Conservation (phyloP, 92 coral and sea anemone species). For the Bergia sp. region DNA sequence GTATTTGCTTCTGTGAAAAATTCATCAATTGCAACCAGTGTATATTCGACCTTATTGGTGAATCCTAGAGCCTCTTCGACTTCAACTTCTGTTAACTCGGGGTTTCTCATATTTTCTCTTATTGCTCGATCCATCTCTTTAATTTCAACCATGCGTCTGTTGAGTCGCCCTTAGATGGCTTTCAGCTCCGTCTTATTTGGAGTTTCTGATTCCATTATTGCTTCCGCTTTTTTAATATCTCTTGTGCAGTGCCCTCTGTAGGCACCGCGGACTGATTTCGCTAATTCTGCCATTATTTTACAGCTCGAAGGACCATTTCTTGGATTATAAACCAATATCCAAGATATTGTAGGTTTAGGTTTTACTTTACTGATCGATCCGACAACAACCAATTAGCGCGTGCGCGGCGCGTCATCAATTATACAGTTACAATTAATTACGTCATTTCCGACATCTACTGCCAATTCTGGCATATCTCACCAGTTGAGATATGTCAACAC, state of each 20-base stretch:
- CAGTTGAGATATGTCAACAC: too few species aligned
- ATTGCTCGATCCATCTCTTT: background rate
- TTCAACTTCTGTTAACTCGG: constrained; percentile 3
- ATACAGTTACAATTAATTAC: too few species aligned
- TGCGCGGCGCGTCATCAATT: too few species aligned
- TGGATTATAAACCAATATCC: too few species aligned
- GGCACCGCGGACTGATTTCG: constrained; percentile 9
- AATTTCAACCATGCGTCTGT: background rate
- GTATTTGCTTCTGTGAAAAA: background rate
- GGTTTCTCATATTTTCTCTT: background rate
- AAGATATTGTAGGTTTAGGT: too few species aligned
- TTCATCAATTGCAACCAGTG: constrained; percentile 7
- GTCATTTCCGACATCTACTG: too few species aligned
- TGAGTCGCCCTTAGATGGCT: background rate
- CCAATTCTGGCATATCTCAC: too few species aligned
- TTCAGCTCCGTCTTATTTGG: background rate
- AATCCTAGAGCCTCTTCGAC: background rate
- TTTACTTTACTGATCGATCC: too few species aligned
- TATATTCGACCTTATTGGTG: background rate
- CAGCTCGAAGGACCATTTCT: constrained; percentile 32
- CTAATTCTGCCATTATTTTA: background rate
- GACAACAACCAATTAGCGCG: too few species aligned
- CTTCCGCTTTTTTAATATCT: constrained; percentile 7
- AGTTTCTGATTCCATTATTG: background rate
- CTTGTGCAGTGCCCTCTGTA: constrained; percentile 4